These are phyloP conservation scores for Blastomussa wellsi DNA, from an alignment of 92 coral and sea anemone genomes.

Conservation along the genomic window DNA sequence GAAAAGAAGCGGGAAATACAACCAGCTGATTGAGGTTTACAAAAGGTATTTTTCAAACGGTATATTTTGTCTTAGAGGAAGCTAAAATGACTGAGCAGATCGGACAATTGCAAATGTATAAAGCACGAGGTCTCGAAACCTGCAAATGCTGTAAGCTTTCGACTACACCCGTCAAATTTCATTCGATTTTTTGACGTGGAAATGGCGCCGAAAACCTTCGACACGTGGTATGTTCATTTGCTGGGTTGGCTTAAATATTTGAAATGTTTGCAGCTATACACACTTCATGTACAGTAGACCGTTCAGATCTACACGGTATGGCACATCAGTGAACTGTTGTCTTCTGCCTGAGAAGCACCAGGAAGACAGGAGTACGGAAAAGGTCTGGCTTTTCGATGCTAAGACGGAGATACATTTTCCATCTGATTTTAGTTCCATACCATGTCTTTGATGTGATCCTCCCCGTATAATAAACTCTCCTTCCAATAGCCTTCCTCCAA, in stretches of 20 bases:
- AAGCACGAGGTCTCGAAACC: background rate
- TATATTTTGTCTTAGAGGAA: background rate
- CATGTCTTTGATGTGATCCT: too few species aligned
- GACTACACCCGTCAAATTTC: background rate
- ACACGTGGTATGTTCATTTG: background rate
- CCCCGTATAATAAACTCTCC: too few species aligned
- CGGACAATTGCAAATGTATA: background rate
- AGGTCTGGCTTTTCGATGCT: background rate
- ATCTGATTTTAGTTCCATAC: background rate
- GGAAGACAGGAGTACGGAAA: background rate
- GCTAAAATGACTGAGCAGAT: constrained; percentile 5
- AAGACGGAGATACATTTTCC: background rate
- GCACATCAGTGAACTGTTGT: too few species aligned
- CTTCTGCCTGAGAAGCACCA: background rate
- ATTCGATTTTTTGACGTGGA: background rate
- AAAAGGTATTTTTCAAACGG: constrained; percentile 29
- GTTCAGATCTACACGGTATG: background rate
- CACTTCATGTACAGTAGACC: background rate
- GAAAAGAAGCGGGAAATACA: constrained; percentile 89
- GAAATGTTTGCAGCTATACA: too few species aligned
- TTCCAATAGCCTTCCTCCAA: too few species aligned
- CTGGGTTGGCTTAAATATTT: background rate
- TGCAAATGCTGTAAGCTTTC: background rate
- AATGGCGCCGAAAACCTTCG: constrained; percentile 12
- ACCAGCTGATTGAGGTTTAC: constrained; percentile 70